Conservation (phyloP, 23 tunicate genomes). For the Botrylloides violaceus region DNA sequence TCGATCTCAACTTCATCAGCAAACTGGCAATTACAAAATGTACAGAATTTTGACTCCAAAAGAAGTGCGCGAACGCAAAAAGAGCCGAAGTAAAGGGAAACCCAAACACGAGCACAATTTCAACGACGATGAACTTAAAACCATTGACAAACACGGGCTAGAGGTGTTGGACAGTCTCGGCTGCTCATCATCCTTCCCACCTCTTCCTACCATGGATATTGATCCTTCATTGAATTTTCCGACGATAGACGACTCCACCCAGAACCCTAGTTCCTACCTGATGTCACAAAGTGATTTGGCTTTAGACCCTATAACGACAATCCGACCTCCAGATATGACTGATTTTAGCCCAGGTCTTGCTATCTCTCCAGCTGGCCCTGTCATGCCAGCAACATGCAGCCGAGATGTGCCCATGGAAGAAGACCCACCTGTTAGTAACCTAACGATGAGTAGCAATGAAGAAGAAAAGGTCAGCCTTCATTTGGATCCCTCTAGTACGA, state of each 20-base stretch:
- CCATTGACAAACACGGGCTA: neutral
- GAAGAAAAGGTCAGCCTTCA: neutral
- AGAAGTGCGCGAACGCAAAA: slow-evolving; percentile 11
- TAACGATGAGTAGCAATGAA: neutral
- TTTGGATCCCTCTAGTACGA: neutral
- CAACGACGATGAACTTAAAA: slow-evolving; percentile 1
- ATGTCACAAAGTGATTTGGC: neutral
- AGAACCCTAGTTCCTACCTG: neutral
- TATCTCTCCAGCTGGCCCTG: neutral
- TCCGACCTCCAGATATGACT: neutral
- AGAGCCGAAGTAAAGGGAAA: neutral
- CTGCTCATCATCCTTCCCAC: neutral
- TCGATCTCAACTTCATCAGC: neutral
- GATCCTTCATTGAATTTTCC: neutral
- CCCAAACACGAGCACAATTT: neutral
- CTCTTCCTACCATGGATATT: neutral
- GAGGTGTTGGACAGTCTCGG: neutral
- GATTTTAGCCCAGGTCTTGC: neutral
- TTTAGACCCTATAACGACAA: neutral
- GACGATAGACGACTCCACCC: neutral
- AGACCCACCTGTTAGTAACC: neutral
- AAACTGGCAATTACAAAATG: slow-evolving; percentile 20
- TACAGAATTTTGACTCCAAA: slow-evolving; percentile 12
- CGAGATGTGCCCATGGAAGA: neutral
- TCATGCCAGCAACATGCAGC: neutral